Evolutionary conservation across 1,140 invertebrate species (phyloP).

Genomic region (Berghia stephanieae): DNA sequence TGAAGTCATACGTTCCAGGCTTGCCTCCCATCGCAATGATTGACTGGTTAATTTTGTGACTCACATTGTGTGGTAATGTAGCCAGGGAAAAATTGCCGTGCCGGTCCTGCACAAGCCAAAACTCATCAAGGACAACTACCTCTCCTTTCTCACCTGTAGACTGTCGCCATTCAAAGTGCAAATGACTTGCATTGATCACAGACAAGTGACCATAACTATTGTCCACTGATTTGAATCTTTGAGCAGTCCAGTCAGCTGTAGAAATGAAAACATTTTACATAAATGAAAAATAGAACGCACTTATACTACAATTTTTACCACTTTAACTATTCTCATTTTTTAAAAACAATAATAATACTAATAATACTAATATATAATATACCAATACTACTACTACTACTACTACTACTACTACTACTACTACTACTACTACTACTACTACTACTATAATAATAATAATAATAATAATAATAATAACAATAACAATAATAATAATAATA

Average conservation of each 20-base stretch:
- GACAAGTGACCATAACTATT: conserved; percentile 87
- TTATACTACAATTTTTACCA: not conserved
- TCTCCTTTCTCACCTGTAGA: conserved; percentile 67
- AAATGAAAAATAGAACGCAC: not conserved
- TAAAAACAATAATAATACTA: too few relatives aligned
- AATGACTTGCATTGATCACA: conserved; percentile 85
- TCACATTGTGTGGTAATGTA: conserved; percentile 27
- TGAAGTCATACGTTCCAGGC: conserved; percentile 32
- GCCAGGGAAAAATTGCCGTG: conserved; percentile 49
- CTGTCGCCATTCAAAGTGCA: conserved; percentile 86
- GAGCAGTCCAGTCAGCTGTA: conserved; percentile 52
- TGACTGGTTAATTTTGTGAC: conserved; percentile 32
- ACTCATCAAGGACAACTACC: conserved; percentile 48
- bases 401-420: conserved; percentile 1
- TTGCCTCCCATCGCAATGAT: conserved; percentile 32
- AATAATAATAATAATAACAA: too few relatives aligned
- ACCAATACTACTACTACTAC: not conserved
- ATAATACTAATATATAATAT: too few relatives aligned
- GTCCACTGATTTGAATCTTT: conserved; percentile 71
- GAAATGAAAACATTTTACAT: conserved; percentile 1
- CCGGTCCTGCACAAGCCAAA: conserved; percentile 50
- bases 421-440: conserved; percentile 3
- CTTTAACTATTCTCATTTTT: too few relatives aligned
- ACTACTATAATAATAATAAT: too few relatives aligned
- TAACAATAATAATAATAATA: too few relatives aligned